Conservation (phyloP, 64 coral and sea anemone genomes). For the Montipora cactus region DNA sequence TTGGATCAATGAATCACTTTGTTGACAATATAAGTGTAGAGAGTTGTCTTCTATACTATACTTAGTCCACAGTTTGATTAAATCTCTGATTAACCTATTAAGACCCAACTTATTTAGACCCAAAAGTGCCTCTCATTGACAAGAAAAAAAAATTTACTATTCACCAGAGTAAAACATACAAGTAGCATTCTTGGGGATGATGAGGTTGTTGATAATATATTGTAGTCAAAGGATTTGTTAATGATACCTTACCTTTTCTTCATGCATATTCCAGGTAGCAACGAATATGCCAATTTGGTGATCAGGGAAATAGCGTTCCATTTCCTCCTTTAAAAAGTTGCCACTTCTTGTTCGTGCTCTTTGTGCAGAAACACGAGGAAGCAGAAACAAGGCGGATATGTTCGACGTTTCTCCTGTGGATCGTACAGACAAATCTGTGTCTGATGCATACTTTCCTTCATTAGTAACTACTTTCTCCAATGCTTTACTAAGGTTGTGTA, state of each 20-base stretch:
- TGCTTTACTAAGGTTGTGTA: conserved; percentile 48
- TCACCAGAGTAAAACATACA: no score
- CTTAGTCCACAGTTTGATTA: no score
- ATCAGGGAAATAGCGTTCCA: conserved; percentile 93
- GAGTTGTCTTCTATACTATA: no score
- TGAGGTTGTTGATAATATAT: no score
- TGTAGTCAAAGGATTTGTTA: no score
- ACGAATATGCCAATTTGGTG: conserved; percentile 84
- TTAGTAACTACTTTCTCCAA: background rate
- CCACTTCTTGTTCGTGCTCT: conserved; percentile 81
- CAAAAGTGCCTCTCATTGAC: no score
- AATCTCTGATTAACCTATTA: no score
- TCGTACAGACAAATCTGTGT: conserved; percentile 62
- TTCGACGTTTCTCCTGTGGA: conserved; percentile 54
- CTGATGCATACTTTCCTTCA: conserved; percentile 72
- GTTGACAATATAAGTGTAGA: no score
- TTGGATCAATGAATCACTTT: no score
- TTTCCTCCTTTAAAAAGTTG: conserved; percentile 96
- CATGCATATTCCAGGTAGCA: conserved; percentile 99
- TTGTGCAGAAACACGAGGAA: conserved; percentile 71
- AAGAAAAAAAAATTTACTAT: no score
- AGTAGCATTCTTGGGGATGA: no score
- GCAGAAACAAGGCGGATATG: conserved; percentile 16
- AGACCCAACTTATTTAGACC: no score
- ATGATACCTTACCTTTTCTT: conserved; percentile 87